Evolutionary conservation across 2,888 invertebrate species (phyloP).

Genomic region (Sarcophaga subvicina): DNA sequence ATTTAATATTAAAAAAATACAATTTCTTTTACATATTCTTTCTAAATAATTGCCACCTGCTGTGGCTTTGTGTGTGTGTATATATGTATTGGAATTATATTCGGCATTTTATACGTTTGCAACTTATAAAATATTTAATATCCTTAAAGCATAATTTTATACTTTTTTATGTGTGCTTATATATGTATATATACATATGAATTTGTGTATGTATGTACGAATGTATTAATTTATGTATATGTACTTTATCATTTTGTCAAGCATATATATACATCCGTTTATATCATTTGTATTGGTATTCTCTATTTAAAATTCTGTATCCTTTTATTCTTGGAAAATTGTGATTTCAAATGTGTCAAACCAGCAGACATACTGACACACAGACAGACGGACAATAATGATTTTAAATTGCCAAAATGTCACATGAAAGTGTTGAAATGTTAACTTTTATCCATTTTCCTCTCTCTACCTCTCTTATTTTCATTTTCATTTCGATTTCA

Average conservation of each 20-base stretch:
- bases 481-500: neutral
- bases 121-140: slow-evolving; percentile 51
- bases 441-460: slow-evolving; percentile 4
- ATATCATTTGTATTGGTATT: neutral
- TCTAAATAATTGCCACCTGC: no score
- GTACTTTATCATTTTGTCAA: no score
- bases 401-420: slow-evolving; percentile 48
- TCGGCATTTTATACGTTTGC: no score
- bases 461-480: neutral
- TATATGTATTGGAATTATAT: no score
- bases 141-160: slow-evolving; percentile 35
- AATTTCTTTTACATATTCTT: no score
- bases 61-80: no score
- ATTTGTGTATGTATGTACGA: no score
- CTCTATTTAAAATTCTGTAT: neutral
- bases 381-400: slow-evolving; percentile 13
- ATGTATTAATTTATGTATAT: no score
- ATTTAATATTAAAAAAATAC: no score
- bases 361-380: neutral
- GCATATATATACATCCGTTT: neutral
- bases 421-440: slow-evolving; percentile 47
- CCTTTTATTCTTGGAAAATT: slow-evolving; percentile 9
- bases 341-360: slow-evolving; percentile 19
- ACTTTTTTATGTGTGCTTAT: neutral
- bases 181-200: neutral